A percentile compares a stretch with the other conserved stretches of the same genome.
Conservation (phyloP, 2,888 invertebrate genomes). For the Mimachlamys varia region DNA sequence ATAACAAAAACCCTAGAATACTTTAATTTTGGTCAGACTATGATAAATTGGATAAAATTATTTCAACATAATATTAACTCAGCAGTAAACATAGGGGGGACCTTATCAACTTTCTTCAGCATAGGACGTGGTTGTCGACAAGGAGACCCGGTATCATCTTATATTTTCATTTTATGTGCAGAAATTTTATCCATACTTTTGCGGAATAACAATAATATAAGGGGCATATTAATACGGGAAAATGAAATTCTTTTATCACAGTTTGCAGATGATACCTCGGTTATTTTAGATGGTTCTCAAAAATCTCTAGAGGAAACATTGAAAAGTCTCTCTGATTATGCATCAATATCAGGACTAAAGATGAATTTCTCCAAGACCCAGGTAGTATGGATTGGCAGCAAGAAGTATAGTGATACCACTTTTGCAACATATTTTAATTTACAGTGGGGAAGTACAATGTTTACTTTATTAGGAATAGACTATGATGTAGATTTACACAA, state of each 20-base stretch:
- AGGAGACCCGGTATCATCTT: constrained; percentile 48
- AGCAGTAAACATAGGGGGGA: constrained; percentile 39
- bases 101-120: constrained; percentile 46
- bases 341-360: constrained; percentile 41
- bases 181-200: constrained; percentile 44
- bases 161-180: constrained; percentile 45
- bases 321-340: not conserved
- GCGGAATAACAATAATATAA: constrained; percentile 43
- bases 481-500: no score
- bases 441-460: no score
- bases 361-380: constrained; percentile 44
- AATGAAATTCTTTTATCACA: constrained; percentile 41
- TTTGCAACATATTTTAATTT: no score
- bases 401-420: no score
- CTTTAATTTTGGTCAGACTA: no score
- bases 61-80: constrained; percentile 45
- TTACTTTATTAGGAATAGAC: no score
- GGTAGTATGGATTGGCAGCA: constrained; percentile 40
- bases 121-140: constrained; percentile 49
- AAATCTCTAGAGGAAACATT: constrained; percentile 44
- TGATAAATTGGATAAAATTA: no score
- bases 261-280: constrained; percentile 51
- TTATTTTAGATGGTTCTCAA: constrained; percentile 47
- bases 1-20: constrained; percentile 44
- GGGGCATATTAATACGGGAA: constrained; percentile 43